Conservation (phyloP, 1,140 invertebrate genomes). For the Drosophila setifemur region DNA sequence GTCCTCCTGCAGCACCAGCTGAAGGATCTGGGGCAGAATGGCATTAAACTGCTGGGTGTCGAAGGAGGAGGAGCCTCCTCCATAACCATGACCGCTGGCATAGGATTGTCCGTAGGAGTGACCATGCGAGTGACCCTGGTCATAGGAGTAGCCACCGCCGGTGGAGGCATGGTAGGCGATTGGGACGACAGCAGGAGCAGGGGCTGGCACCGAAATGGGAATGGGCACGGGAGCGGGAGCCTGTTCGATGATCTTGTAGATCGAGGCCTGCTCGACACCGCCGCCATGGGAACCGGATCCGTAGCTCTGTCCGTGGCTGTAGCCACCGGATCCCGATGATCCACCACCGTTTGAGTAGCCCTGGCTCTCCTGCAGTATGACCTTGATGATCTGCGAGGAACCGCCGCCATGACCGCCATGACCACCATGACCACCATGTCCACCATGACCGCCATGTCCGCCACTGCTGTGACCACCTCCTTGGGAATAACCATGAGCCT, state of each 20-base stretch:
- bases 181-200: slow-evolving; percentile 10
- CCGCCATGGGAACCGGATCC: slow-evolving; percentile 6
- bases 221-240: slow-evolving; percentile 19
- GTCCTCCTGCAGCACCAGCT: slow-evolving; percentile 69
- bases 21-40: slow-evolving; percentile 71
- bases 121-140: slow-evolving; percentile 7
- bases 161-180: slow-evolving; percentile 44
- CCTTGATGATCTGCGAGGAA: slow-evolving; percentile 64
- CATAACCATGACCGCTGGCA: slow-evolving; percentile 56
- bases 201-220: slow-evolving; percentile 20
- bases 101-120: slow-evolving; percentile 57
- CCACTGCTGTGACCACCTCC: slow-evolving; percentile 26
- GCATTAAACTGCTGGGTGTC: slow-evolving; percentile 51
- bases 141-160: slow-evolving; percentile 45
- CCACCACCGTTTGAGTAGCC: slow-evolving; percentile 49
- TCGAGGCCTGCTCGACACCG: slow-evolving; percentile 41
- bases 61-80: slow-evolving; percentile 31
- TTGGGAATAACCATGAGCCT: slow-evolving; percentile 25
- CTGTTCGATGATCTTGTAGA: slow-evolving; percentile 70
- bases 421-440: slow-evolving; percentile 28
- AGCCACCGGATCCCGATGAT: slow-evolving; percentile 18
- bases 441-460: slow-evolving; percentile 35
- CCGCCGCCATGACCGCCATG: slow-evolving; percentile 33
- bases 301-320: slow-evolving; percentile 29
- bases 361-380: slow-evolving; percentile 60